These are phyloP conservation scores for Thamnophis sirtalis DNA, from an alignment of 2,113 vertebrate genomes.

Conservation along the genomic window DNA sequence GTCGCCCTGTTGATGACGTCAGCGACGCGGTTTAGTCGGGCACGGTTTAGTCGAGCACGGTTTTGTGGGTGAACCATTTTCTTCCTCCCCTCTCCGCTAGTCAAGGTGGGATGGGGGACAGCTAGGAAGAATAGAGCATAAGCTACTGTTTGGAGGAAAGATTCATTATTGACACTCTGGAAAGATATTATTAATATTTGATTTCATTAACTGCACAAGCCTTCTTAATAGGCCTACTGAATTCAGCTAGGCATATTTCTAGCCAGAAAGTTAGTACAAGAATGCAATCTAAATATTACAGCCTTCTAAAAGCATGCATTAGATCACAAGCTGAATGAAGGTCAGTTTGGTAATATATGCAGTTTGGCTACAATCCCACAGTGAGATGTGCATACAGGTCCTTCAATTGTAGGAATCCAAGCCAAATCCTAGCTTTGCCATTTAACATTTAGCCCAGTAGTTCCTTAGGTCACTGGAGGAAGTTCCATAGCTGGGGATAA, in stretches of 20 bases:
- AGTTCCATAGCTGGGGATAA: background rate
- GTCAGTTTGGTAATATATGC: background rate
- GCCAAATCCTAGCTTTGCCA: background rate
- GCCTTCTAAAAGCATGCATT: background rate
- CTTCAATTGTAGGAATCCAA: background rate
- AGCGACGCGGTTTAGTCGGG: too few species aligned
- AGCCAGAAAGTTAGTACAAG: background rate
- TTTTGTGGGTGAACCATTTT: too few species aligned
- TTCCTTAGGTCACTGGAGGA: background rate
- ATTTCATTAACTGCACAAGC: background rate
- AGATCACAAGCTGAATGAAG: background rate
- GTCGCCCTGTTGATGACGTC: too few species aligned
- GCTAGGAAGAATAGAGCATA: background rate
- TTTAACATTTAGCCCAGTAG: background rate
- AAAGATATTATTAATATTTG: background rate
- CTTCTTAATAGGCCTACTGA: background rate
- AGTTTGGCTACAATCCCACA: background rate
- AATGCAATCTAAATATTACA: background rate
- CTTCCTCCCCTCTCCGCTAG: background rate
- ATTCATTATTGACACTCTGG: background rate
- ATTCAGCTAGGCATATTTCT: background rate
- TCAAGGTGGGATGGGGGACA: background rate
- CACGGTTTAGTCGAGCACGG: too few species aligned
- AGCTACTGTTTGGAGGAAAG: background rate
- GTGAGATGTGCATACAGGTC: background rate